Base-by-base conservation (phyloP, 2,113 vertebrate species). In the Albula goreensis region DNA sequence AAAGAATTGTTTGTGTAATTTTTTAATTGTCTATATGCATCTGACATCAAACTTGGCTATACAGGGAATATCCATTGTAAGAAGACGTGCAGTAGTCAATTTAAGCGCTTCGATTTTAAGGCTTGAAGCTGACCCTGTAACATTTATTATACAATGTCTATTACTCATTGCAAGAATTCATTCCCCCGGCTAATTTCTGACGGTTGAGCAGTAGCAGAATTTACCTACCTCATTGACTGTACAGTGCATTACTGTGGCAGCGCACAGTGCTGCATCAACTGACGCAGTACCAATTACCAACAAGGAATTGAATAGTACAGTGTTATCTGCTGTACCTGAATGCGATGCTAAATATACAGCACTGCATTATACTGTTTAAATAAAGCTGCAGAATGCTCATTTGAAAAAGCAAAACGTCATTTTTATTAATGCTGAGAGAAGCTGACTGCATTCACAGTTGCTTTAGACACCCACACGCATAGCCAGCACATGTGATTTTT, bases 221-320 rank as follows among this genome's bases (percentile, higher is more conserved):
- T 85, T 91, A 92, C 93, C 94, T 95, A 95, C 94, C 94, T 95
- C 94, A 94, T 87, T 90, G 56, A 86, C 89, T 83, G 90, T 89
- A 60, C 85, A 89, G 86, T 85, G 85, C 56, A 91, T 88, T 90
- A 81, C 91, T 78, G 83, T 85, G 89, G 80, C 87, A 88, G 83
- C 89, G 87, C 89, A 87, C 15, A 87, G 52, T 89, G 83, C 80
- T 82, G 19, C 53, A 50, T 84, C 78, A 83, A 13, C 86, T 81
- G 81, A 31, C 56, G 84, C 77, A 50, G 48, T 81, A 80, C 66
- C 12, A 88, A 51, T 25, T 51, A 82, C 50, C 10, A 25, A 83
- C 13, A 83, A 49, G 22, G 22, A 74, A 31, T 81, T n/a, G 77
- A 78, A 57, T 22, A n/a, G 41, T 57, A 19, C 25, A 25, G 70